Evolutionary conservation across 2,113 vertebrate species (phyloP).

Genomic region (Rhagologus leucostigma): DNA sequence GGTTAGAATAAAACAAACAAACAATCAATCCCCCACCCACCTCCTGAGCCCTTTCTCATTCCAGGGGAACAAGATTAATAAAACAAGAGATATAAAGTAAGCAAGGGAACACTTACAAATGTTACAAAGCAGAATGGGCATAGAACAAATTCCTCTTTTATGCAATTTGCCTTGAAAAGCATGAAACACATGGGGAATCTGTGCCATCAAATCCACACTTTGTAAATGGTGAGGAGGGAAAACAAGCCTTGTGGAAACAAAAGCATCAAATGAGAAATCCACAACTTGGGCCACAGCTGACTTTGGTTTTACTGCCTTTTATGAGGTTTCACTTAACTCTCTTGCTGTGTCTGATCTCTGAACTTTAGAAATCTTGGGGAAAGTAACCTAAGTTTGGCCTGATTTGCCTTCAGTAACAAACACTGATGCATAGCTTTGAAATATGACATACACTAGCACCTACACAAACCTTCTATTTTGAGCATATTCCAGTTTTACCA

Average conservation of each 20-base stretch:
- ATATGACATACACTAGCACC: neutral
- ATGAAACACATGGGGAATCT: neutral
- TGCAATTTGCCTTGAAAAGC: conserved; percentile 7
- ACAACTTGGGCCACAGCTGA: neutral
- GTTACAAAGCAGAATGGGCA: conserved; percentile 42
- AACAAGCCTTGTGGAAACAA: neutral
- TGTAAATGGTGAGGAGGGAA: neutral
- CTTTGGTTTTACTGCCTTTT: neutral
- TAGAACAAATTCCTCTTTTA: neutral
- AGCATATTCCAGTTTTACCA: neutral
- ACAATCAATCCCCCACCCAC: conserved; percentile 22
- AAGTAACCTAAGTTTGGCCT: neutral
- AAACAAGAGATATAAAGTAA: conserved; percentile 32
- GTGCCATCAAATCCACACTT: neutral
- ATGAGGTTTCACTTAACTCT: neutral
- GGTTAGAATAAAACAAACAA: conserved; percentile 67
- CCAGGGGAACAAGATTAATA: conserved; percentile 60
- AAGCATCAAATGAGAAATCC: neutral
- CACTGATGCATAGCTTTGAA: neutral
- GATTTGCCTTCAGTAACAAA: neutral
- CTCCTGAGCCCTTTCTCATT: conserved; percentile 29
- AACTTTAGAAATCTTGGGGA: neutral
- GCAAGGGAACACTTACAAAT: conserved; percentile 39
- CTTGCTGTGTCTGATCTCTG: neutral
- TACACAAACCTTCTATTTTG: neutral